Percentiles rank a stretch among this genome's conserved stretches.
phyloP scores from a whole-genome alignment of 2,888 invertebrate genomes.

The Tetheella fluctuosa region DNA sequence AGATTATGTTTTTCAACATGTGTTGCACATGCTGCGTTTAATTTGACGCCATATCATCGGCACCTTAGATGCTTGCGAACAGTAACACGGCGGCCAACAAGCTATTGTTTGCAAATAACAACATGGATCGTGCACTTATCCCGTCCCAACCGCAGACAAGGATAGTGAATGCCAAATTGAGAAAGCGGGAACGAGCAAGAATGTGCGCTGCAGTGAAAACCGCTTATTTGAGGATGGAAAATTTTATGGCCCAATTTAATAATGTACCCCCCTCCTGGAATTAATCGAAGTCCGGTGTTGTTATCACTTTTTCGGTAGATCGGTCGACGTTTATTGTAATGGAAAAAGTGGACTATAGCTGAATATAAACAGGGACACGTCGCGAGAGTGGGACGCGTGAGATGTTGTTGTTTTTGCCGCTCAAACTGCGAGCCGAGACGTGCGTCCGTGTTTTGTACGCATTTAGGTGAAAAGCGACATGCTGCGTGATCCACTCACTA shows the following conservation, averaged over 20 bases:
- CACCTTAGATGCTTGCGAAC: conserved; percentile 66
- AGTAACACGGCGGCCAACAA: conserved; percentile 74
- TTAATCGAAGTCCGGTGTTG: conserved; percentile 41
- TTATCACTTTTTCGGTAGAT: conserved; percentile 47
- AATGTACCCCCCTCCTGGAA: conserved; percentile 44
- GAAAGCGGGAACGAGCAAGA: conserved; percentile 36
- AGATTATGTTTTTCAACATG: conserved; percentile 16
- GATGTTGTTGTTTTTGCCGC: conserved; percentile 62
- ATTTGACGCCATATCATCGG: conserved; percentile 70
- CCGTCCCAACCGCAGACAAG: conserved; percentile 46
- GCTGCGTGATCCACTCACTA: conserved; percentile 41
- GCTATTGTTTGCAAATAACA: conserved; percentile 82
- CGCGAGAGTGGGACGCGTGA: conserved; percentile 48
- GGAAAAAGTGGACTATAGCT: conserved; percentile 59
- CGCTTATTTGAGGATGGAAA: conserved; percentile 49
- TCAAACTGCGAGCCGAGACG: conserved; percentile 39
- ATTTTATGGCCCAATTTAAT: conserved; percentile 60
- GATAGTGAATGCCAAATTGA: conserved; percentile 44
- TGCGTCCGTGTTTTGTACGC: conserved; percentile 49
- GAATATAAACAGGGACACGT: conserved; percentile 58
- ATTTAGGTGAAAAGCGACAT: conserved; percentile 42
- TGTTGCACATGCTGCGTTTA: conserved; percentile 51
- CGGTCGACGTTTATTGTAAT: conserved; percentile 52
- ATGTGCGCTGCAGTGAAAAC: conserved; percentile 27
- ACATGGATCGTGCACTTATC: conserved; percentile 64